phyloP scores from a whole-genome alignment of 2,888 invertebrate genomes.

The Abrostola tripartita region DNA sequence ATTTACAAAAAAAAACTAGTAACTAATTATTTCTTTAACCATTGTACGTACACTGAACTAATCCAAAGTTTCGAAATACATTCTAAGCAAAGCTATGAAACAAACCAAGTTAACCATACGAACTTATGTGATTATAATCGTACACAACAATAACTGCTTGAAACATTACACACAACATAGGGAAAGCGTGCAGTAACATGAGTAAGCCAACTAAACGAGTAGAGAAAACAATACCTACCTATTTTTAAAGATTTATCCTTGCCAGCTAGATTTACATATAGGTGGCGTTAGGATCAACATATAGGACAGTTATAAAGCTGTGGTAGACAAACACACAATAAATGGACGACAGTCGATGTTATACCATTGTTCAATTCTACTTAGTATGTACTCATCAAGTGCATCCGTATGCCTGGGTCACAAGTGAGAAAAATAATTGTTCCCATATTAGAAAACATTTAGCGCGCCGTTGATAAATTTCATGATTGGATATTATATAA shows the following conservation, averaged over 20 bases:
- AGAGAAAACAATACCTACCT: conserved; percentile 68
- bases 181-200: conserved; percentile 48
- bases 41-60: conserved; percentile 5
- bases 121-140: background rate
- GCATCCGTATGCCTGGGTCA: no score
- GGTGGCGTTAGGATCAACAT: conserved; percentile 63
- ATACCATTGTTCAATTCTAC: conserved; percentile 36
- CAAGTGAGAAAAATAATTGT: no score
- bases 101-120: background rate
- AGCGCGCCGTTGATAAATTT: no score
- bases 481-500: no score
- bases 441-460: no score
- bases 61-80: background rate
- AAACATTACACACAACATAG: conserved; percentile 40
- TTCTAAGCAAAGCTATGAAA: background rate
- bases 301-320: conserved; percentile 48
- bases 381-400: background rate
- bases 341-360: conserved; percentile 23
- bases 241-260: conserved; percentile 74
- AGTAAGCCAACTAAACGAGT: conserved; percentile 51
- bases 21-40: background rate
- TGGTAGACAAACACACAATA: conserved; percentile 46
- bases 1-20: background rate
- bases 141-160: conserved; percentile 35
- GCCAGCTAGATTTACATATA: conserved; percentile 72